phyloP scores from a whole-genome alignment of 2,113 vertebrate species.

The Haemorhous mexicanus region DNA sequence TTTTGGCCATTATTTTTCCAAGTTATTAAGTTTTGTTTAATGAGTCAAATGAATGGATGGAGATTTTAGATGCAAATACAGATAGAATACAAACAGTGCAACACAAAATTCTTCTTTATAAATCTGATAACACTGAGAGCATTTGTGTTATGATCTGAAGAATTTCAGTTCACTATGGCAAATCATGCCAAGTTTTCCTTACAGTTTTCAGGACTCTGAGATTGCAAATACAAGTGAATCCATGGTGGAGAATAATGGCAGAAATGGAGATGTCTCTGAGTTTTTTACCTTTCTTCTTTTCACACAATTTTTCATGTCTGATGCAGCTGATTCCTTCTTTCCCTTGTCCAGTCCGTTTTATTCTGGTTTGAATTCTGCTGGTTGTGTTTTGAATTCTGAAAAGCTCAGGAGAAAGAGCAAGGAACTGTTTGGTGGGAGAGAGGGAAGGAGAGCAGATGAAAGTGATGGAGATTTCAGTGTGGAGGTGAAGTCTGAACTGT shows the following conservation, averaged over 20 bases:
- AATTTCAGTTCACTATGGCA: background rate
- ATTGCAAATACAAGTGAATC: background rate
- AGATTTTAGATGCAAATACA: background rate
- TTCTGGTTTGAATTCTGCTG: background rate
- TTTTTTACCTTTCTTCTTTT: background rate
- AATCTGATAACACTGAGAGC: background rate
- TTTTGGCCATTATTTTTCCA: background rate
- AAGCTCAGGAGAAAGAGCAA: background rate
- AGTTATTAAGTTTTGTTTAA: background rate
- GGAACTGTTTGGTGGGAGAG: background rate
- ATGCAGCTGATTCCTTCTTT: background rate
- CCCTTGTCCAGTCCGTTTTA: background rate
- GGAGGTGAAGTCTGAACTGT: background rate
- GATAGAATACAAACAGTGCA: background rate
- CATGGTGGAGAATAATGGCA: background rate
- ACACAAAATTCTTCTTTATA: background rate
- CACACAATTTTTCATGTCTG: background rate
- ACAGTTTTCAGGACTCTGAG: background rate
- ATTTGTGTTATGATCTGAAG: background rate
- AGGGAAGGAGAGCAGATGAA: background rate
- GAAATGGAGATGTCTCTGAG: background rate
- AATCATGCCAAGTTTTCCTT: background rate
- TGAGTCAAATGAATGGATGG: background rate
- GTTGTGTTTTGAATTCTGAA: background rate
- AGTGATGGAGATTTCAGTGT: background rate